Base-by-base conservation (phyloP, 2,113 vertebrate species). In the Rafetus swinhoei region DNA sequence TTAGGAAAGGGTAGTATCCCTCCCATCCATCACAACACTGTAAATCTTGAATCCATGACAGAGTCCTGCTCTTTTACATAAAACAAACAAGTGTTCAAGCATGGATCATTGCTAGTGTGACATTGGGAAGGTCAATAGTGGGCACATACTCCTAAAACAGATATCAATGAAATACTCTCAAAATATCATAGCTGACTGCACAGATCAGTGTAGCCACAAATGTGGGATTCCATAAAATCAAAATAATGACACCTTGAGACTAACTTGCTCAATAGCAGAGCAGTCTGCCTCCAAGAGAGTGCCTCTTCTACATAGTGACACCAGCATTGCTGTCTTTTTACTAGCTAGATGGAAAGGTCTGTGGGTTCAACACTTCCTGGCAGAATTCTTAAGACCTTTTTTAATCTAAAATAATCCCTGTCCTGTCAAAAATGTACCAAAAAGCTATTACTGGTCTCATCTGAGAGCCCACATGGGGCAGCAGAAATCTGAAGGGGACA, bases 271-370 rank as follows among this genome's bases (percentile, higher is more conserved):
- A 86, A 57, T 16, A 59, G 56, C 29, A n/a, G 18, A 83, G 35
- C 86, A 85, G 11, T 29, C 2, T 13, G 65, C 55, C 87, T 72
- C 25, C 88, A 11, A 35, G 52, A 19, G 18, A 69, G 90, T 16
- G 7, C 4, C 1, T 14, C 53, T 87, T 65, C 76, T 9, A 19
- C 52, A 50, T 32, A 72, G 10, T 29, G 55, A 27, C 24, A 85
- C 87, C 21, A 59, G 79, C 86, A 91, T 2, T 74, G 45, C 79
- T 88, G 22, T 3, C 24, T 82, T 88, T 93, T 90, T 82, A 80
- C 16, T 56, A 53, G 52, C 2, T 1, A 82, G 79, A 57, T 57
- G 52, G 72, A n/a, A 87, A 22, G 65, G 32, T 69, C 65, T 69
- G n/a, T 72, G 65, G 32, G 15, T 72, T 72, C 4, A 9, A 85